Percentiles rank a stretch among this genome's conserved stretches.
These are phyloP conservation scores for Trachelus iudaicus DNA, from an alignment of 2,888 invertebrate genomes.

Conservation along the genomic window DNA sequence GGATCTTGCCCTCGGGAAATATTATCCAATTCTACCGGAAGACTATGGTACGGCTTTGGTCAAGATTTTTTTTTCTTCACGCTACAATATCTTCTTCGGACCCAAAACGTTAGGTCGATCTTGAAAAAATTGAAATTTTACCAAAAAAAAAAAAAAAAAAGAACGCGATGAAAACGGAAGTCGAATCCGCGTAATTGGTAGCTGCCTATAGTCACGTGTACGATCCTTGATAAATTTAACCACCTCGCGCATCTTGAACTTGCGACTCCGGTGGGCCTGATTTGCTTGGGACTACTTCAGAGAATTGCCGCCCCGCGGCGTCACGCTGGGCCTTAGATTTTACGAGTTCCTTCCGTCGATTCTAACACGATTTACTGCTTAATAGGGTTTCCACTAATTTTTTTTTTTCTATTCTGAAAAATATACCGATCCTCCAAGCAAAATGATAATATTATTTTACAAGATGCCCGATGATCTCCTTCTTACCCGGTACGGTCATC, in stretches of 20 bases:
- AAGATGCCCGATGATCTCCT: not conserved
- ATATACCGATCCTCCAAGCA: not conserved
- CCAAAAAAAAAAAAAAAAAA: too few species aligned
- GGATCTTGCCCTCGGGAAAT: not conserved
- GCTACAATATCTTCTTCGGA: not conserved
- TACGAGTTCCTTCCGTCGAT: not conserved
- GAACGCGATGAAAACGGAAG: too few species aligned
- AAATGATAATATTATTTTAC: not conserved
- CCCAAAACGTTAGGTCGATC: not conserved
- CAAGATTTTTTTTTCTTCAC: not conserved
- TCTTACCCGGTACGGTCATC: not conserved
- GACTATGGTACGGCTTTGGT: not conserved
- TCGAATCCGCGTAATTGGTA: slow-evolving; percentile 20
- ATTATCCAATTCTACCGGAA: not conserved
- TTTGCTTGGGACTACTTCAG: slow-evolving; percentile 16
- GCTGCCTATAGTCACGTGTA: slow-evolving; percentile 3
- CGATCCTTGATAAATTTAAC: slow-evolving; percentile 16
- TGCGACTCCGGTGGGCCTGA: slow-evolving; percentile 12
- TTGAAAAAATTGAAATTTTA: not conserved
- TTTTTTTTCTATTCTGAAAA: not conserved
- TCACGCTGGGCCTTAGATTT: not conserved
- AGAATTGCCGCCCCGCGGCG: slow-evolving; percentile 1
- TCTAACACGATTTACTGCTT: not conserved
- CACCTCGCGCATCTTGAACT: not conserved
- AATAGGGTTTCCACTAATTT: not conserved